Percentiles rank a stretch among this genome's conserved stretches.
Conservation (phyloP, 2,888 invertebrate species). For the Seladonia tumulorum region DNA sequence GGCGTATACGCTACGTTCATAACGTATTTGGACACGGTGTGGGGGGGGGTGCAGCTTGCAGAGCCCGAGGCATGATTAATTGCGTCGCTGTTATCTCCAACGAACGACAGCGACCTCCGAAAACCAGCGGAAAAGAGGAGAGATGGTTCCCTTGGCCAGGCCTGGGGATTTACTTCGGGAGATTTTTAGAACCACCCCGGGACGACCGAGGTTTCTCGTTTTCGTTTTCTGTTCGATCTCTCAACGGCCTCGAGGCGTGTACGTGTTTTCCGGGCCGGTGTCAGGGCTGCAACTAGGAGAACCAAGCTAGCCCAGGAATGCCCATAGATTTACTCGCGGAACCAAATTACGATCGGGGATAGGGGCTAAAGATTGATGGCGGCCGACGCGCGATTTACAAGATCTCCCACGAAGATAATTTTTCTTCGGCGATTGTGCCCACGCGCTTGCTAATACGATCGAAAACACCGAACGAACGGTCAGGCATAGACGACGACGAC, state of each 20-base stretch:
- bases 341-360: not conserved
- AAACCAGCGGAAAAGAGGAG: constrained; percentile 19
- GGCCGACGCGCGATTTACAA: not conserved
- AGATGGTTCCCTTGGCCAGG: not conserved
- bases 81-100: constrained; percentile 51
- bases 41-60: constrained; percentile 33
- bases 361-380: not conserved
- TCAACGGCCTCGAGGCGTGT: not conserved
- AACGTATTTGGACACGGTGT: constrained; percentile 63
- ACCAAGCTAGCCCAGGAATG: not conserved
- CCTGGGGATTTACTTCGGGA: constrained; percentile 11
- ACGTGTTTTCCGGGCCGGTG: not conserved
- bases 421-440: not conserved
- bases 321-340: not conserved
- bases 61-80: constrained; percentile 62
- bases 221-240: not conserved
- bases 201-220: not conserved
- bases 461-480: not conserved
- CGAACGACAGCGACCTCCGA: constrained; percentile 31
- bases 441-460: not conserved
- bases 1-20: constrained; percentile 50
- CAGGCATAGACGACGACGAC: not conserved
- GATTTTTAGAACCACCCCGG: not conserved
- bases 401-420: not conserved
- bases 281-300: not conserved